These are phyloP conservation scores for Chionomys nivalis DNA, from an alignment of 2,113 vertebrate genomes.

Conservation along the genomic window DNA sequence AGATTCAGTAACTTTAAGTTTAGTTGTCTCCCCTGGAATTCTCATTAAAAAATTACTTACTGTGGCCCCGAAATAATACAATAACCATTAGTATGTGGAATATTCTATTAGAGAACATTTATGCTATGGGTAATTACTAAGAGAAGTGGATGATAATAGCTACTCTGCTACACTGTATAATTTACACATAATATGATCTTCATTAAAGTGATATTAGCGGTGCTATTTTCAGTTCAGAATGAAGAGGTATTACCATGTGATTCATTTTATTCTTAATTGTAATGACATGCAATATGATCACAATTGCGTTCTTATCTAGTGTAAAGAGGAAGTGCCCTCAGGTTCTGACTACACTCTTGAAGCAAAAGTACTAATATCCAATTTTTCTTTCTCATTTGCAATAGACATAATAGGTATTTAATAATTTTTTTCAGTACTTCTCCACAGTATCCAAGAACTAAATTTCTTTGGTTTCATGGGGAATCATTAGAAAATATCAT, in stretches of 20 bases:
- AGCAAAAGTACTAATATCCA: constrained; percentile 62
- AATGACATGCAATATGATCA: constrained; percentile 35
- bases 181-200: constrained; percentile 82
- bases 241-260: constrained; percentile 66
- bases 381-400: constrained; percentile 65
- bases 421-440: constrained; percentile 1
- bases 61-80: constrained; percentile 71
- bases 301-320: constrained; percentile 13
- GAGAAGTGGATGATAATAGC: constrained; percentile 80
- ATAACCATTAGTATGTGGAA: constrained; percentile 55
- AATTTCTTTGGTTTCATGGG: background rate
- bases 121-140: constrained; percentile 69
- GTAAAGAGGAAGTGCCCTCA: constrained; percentile 63
- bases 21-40: constrained; percentile 72
- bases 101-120: constrained; percentile 78
- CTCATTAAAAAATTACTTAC: constrained; percentile 74
- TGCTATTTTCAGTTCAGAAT: constrained; percentile 72
- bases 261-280: constrained; percentile 79
- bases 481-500: background rate
- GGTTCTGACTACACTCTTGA: constrained; percentile 67
- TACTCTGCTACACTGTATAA: constrained; percentile 79
- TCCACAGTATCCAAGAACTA: background rate
- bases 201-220: constrained; percentile 84
- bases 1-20: constrained; percentile 56
- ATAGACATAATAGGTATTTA: background rate